Evolutionary conservation across 2,888 invertebrate species (phyloP), one percentile per base, ranked within the genome.

Genomic region (Cryptus viduatorius): DNA sequence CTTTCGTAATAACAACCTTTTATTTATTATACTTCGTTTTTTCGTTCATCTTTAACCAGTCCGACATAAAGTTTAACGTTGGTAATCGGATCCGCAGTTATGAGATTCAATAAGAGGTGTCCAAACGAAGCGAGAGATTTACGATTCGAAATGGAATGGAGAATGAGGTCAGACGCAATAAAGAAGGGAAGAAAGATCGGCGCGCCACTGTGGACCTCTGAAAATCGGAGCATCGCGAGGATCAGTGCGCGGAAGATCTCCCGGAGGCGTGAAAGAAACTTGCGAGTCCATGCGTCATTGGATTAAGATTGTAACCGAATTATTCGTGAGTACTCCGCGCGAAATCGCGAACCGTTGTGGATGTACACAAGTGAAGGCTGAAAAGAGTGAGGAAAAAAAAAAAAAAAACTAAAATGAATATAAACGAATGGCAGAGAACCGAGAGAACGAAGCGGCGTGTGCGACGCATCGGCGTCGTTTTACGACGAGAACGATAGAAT

Each of bases 301-400:
- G 90, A 90, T 90, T 90, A 90, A 91, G 87, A 91, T 90, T 90
- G 89, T 89, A 89, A 88, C 90, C 89, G 90, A 92, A 92, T 92
- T 91, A 90, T 92, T 92, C 89, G 90, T 90, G 87, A 37, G 37
- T 37, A 37, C 88, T 0, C 31, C 5, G 59, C 87, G 89, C 87
- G 86, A 88, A 89, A 88, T 4, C 29, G 59, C 87, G 86, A n/a
- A n/a, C 76, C 78, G 67, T 16, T 16, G 71, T 61, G 68, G 37
- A 48, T 16, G 37, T 4, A 24, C n/a, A 64, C 16, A 42, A 3
- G 73, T 16, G 68, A 73, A 37, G 44, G 61, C 59, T n/a, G 67
- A 53, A 56, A 16, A 7, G 50, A 29, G 29, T 4, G 68, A 37
- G 19, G 37, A 10, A n/a, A 50, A 48, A 4, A 14, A 50, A 48